Percentiles rank a stretch among this genome's conserved stretches.
Evolutionary conservation across 2,113 vertebrate species (phyloP).

Genomic region (Channa argus): DNA sequence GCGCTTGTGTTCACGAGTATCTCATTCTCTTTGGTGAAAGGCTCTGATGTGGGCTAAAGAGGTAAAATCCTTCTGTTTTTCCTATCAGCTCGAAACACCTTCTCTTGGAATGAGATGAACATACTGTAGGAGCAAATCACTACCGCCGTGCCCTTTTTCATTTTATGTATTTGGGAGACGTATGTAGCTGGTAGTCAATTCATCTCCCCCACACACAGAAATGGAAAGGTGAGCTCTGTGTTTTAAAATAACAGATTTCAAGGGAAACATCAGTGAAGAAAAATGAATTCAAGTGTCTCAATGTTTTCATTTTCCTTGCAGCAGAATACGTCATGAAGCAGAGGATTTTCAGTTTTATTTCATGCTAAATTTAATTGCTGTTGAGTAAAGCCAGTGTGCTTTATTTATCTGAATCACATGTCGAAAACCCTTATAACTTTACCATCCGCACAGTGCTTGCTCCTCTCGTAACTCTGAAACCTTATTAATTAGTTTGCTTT

Average conservation of each 20-base stretch:
- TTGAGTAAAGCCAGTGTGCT: slow-evolving; percentile 29
- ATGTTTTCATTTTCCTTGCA: slow-evolving; percentile 37
- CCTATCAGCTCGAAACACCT: slow-evolving; percentile 53
- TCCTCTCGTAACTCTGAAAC: slow-evolving; percentile 49
- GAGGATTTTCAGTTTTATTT: slow-evolving; percentile 54
- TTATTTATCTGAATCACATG: slow-evolving; percentile 55
- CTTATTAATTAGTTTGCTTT: slow-evolving; percentile 81
- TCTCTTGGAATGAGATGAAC: slow-evolving; percentile 25
- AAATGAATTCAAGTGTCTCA: slow-evolving; percentile 11
- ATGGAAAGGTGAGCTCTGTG: slow-evolving; percentile 30
- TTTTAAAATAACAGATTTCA: slow-evolving; percentile 28
- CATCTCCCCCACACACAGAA: slow-evolving; percentile 4
- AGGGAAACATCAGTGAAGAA: background rate
- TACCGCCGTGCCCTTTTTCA: slow-evolving; percentile 11
- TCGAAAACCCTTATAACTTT: slow-evolving; percentile 22
- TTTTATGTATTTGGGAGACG: slow-evolving; percentile 20
- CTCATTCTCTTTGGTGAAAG: slow-evolving; percentile 48
- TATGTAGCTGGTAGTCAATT: slow-evolving; percentile 31
- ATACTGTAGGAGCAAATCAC: slow-evolving; percentile 29
- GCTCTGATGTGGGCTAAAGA: slow-evolving; percentile 26
- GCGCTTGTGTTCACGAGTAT: slow-evolving; percentile 34
- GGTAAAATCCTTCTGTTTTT: slow-evolving; percentile 23
- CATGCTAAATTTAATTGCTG: slow-evolving; percentile 64
- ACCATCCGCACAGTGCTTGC: slow-evolving; percentile 32
- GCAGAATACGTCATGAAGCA: slow-evolving; percentile 27